Percentiles rank a stretch among this genome's conserved stretches.
Conservation (phyloP, 2,113 vertebrate species). For the Reinhardtius hippoglossoides region DNA sequence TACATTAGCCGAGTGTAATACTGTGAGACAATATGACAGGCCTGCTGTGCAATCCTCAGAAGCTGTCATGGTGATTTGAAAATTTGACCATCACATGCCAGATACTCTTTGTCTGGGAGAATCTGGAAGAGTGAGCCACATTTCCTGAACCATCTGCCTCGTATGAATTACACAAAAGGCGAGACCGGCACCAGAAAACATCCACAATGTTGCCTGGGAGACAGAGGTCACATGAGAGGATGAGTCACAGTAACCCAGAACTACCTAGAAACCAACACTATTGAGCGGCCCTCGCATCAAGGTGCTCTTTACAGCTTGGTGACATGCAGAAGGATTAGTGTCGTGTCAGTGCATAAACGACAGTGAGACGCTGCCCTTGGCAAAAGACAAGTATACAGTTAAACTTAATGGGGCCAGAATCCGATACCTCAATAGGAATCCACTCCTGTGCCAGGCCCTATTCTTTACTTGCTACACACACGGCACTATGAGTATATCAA, state of each 20-base stretch:
- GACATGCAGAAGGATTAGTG: constrained; percentile 45
- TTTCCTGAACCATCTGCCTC: constrained; percentile 67
- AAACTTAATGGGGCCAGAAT: constrained; percentile 55
- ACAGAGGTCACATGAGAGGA: constrained; percentile 77
- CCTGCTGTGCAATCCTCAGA: constrained; percentile 52
- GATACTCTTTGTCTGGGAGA: constrained; percentile 50
- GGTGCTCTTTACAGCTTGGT: constrained; percentile 50
- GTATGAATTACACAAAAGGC: constrained; percentile 63
- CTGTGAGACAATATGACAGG: constrained; percentile 51
- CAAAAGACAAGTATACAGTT: constrained; percentile 50
- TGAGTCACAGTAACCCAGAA: constrained; percentile 68
- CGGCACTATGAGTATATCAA: constrained; percentile 25
- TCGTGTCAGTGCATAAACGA: constrained; percentile 52
- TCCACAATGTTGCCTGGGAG: constrained; percentile 71
- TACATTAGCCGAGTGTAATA: constrained; percentile 6
- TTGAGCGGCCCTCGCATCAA: constrained; percentile 34
- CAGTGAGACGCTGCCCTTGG: constrained; percentile 53
- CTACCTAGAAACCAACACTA: constrained; percentile 58
- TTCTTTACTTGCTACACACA: constrained; percentile 27
- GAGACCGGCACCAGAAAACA: constrained; percentile 58
- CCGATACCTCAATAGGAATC: constrained; percentile 50
- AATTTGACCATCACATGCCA: constrained; percentile 58
- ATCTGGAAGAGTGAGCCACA: constrained; percentile 48
- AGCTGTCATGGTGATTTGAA: constrained; percentile 54
- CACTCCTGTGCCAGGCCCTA: constrained; percentile 15